phyloP scores from a whole-genome alignment of 2,113 vertebrate species.

The Bothrops jararaca region DNA sequence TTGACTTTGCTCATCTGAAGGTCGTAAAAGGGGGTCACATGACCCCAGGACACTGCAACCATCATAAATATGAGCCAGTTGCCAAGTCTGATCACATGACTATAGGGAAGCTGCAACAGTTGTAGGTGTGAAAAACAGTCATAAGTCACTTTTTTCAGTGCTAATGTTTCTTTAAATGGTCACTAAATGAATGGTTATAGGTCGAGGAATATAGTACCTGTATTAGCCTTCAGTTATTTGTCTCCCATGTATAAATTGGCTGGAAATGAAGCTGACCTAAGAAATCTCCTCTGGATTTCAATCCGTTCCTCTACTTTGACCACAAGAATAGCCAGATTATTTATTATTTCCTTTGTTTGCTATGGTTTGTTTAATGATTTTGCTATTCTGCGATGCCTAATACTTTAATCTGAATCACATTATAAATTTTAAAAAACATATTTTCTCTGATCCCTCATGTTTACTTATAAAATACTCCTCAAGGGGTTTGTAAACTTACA shows the following conservation, averaged over 20 bases:
- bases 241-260: neutral
- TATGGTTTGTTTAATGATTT: neutral
- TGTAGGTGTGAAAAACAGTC: no score
- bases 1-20: neutral
- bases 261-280: neutral
- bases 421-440: neutral
- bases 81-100: neutral
- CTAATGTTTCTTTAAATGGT: no score
- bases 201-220: no score
- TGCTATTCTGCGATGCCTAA: neutral
- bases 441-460: neutral
- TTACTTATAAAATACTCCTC: neutral
- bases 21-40: neutral
- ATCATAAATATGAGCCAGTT: neutral
- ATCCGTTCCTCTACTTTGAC: neutral
- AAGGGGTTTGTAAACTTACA: neutral
- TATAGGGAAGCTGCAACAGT: neutral
- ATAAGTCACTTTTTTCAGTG: no score
- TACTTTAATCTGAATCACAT: neutral
- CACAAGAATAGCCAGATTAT: neutral
- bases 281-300: neutral
- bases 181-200: no score
- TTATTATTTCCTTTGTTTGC: neutral
- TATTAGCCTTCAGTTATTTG: neutral
- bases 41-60: neutral